A percentile compares a stretch with the other conserved stretches of the same genome.
These are phyloP conservation scores for Globicephala melas DNA, from an alignment of 2,113 vertebrate genomes.

Conservation along the genomic window DNA sequence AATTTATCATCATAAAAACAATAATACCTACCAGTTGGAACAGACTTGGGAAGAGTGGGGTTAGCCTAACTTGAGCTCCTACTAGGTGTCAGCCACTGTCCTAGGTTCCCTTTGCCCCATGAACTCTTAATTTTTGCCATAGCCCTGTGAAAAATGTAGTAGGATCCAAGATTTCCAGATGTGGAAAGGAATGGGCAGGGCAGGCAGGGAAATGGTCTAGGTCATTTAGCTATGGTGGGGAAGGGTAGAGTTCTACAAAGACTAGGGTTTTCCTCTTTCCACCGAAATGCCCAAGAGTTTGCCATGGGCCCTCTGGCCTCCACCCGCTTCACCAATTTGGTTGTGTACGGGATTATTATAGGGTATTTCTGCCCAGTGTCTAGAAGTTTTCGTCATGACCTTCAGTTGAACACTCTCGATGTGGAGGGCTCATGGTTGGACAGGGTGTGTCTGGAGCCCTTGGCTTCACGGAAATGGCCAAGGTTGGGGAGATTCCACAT, in stretches of 20 bases:
- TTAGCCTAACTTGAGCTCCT: not conserved
- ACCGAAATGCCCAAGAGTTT: not conserved
- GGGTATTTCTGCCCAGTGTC: not conserved
- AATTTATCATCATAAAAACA: not conserved
- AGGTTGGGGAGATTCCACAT: fast-evolving
- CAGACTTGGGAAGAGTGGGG: not conserved
- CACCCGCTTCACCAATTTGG: not conserved
- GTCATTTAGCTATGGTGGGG: too few species aligned
- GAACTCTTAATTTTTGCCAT: not conserved
- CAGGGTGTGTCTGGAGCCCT: not conserved
- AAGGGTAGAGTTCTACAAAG: not conserved
- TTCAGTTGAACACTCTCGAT: not conserved
- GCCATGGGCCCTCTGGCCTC: not conserved
- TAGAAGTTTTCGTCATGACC: not conserved
- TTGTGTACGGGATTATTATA: not conserved
- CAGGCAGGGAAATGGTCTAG: not conserved
- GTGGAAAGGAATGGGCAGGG: not conserved
- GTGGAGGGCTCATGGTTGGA: not conserved
- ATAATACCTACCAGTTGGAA: not conserved
- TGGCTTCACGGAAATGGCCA: not conserved
- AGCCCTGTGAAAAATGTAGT: not conserved
- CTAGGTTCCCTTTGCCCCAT: not conserved
- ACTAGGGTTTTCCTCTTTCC: not conserved
- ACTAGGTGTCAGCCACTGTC: not conserved
- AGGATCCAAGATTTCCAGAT: too few species aligned